Evolutionary conservation across 2,797 vertebrate genomes (phyloP), one percentile per base, ranked within the genome.

Genomic region (Pangasius macronema): DNA sequence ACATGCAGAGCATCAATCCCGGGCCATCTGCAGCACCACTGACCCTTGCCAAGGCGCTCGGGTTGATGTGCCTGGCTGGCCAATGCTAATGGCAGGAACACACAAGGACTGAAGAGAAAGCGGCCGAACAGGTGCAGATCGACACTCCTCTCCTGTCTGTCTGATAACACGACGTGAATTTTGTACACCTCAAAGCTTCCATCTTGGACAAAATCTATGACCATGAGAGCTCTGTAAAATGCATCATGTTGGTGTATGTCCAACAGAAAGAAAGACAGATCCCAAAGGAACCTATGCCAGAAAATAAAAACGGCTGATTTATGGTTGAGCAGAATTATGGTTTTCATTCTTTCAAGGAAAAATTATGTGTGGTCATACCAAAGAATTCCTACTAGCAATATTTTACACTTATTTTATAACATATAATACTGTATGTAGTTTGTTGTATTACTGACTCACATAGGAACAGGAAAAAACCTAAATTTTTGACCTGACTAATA

Each of bases 21-120:
- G 51, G 81, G 86, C 91, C 91, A 92, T 92, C 91, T 92, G 91
- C 87, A 91, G 89, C 57, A 61, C 65, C 86, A 76, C 39, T 67
- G 79, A 87, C 59, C 83, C 53, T 76, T 87, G 90, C 90, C 91
- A 92, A 89, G 82, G 46, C 84, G 75, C 85, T 89, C 53, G 83
- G 51, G 88, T 86, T 89, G 90, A 86, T 67, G 89, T 87, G 89
- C 86, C 88, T 83, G 88, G 84, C 86, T 89, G 85, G 87, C 89
- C 83, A 86, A 84, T 81, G 80, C 87, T 87, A 46, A 85, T 85
- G 89, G 82, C 87, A 89, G 87, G 77, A 85, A 88, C 79, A 88
- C 87, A 89, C 87, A 89, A 87, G 88, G 84, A 77, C 86, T 84
- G 86, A 87, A 87, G 80, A 87, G 85, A 88, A 85, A 84, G 86